Conservation (phyloP, 2,888 invertebrate genomes). For the Polydrusus pterygomalis region DNA sequence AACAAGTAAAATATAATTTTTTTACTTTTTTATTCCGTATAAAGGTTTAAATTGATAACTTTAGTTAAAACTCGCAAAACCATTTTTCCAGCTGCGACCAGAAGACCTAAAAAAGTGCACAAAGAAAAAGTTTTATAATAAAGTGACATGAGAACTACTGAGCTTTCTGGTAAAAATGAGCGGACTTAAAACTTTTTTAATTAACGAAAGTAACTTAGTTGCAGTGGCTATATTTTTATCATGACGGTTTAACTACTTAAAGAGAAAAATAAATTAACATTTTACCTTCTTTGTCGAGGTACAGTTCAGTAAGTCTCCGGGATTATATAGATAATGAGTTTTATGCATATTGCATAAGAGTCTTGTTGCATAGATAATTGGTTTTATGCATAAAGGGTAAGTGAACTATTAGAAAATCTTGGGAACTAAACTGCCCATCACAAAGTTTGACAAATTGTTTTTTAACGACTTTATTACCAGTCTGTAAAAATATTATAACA, state of each 20-base stretch:
- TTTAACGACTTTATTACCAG: too few relatives aligned
- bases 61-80: constrained; percentile 14
- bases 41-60: constrained; percentile 15
- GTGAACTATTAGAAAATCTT: too few relatives aligned
- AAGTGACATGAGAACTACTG: constrained; percentile 41
- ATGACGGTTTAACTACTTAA: constrained; percentile 34
- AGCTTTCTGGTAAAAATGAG: constrained; percentile 45
- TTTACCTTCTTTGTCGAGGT: not conserved
- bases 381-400: too few relatives aligned
- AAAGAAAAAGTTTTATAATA: constrained; percentile 22
- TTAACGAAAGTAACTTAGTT: constrained; percentile 44
- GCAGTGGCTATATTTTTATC: constrained; percentile 44
- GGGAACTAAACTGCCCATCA: too few relatives aligned
- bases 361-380: too few relatives aligned
- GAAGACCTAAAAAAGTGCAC: not conserved
- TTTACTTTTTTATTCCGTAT: not conserved
- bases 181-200: constrained; percentile 51
- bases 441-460: too few relatives aligned
- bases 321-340: not conserved
- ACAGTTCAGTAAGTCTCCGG: not conserved
- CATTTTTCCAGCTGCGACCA: constrained; percentile 20
- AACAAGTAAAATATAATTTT: not conserved
- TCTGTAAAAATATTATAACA: too few relatives aligned
- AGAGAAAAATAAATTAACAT: constrained; percentile 5
- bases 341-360: too few relatives aligned